These are phyloP conservation scores for Leucoma salicis DNA, from an alignment of 2,888 invertebrate genomes.

Conservation along the genomic window DNA sequence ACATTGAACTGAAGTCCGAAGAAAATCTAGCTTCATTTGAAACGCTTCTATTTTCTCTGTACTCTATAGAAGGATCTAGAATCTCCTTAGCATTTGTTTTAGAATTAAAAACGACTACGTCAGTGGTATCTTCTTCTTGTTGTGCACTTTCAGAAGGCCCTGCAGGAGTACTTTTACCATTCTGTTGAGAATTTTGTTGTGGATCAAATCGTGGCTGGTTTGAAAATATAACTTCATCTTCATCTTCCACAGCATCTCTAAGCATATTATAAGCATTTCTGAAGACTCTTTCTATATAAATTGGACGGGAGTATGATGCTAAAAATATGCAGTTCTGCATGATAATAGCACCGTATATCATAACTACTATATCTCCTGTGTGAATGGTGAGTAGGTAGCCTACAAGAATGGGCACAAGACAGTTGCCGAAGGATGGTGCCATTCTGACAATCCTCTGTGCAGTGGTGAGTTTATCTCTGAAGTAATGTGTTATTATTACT, in stretches of 20 bases:
- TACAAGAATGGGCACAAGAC: slow-evolving; percentile 73
- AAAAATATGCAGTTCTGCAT: slow-evolving; percentile 81
- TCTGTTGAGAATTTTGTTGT: slow-evolving; percentile 8
- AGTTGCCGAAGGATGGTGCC: slow-evolving; percentile 78
- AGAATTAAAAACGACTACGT: slow-evolving; percentile 70
- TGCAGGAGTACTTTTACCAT: not conserved
- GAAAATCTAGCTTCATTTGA: slow-evolving; percentile 52
- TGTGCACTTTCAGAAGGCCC: slow-evolving; percentile 11
- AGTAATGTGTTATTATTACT: slow-evolving; percentile 81
- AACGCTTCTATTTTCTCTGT: slow-evolving; percentile 45
- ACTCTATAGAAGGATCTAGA: slow-evolving; percentile 58
- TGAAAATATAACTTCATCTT: slow-evolving; percentile 83
- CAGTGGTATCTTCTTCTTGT: slow-evolving; percentile 62
- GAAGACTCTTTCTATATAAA: slow-evolving; percentile 76
- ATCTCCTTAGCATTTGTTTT: slow-evolving; percentile 64
- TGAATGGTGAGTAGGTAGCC: slow-evolving; percentile 72
- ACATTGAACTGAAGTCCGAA: slow-evolving; percentile 56
- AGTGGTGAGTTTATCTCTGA: slow-evolving; percentile 77
- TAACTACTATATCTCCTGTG: slow-evolving; percentile 66
- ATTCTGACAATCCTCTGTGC: slow-evolving; percentile 77
- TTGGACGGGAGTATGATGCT: slow-evolving; percentile 78
- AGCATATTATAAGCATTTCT: slow-evolving; percentile 72
- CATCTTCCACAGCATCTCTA: slow-evolving; percentile 71
- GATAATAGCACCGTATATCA: slow-evolving; percentile 81
- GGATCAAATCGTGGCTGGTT: slow-evolving; percentile 46